Percentiles rank a stretch among this genome's conserved stretches.
These are phyloP conservation scores for Origma solitaria DNA, from an alignment of 2,113 vertebrate genomes.

Conservation along the genomic window DNA sequence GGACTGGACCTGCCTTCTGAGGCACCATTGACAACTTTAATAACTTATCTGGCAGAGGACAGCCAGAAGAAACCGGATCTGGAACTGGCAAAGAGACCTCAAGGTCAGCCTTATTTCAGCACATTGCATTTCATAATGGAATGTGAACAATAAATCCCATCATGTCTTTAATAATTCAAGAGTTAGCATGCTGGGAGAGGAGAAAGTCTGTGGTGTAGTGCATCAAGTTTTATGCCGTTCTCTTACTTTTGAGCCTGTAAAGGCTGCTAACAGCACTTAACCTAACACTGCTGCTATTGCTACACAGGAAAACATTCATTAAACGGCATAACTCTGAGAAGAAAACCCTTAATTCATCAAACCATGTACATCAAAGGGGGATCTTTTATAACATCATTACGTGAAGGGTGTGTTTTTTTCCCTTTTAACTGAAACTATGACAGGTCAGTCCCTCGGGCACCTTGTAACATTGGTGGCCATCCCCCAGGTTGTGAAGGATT, in stretches of 20 bases:
- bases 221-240: not conserved
- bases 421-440: not conserved
- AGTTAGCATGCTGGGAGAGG: not conserved
- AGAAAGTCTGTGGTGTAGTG: not conserved
- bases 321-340: not conserved
- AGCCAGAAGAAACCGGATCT: not conserved
- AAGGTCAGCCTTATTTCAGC: not conserved
- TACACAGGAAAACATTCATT: conserved; percentile 2
- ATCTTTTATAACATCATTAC: not conserved
- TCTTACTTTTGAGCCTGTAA: not conserved
- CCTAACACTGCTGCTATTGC: not conserved
- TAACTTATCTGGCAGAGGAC: not conserved
- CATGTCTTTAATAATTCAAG: not conserved
- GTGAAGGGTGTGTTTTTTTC: rapidly evolving
- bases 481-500: not conserved
- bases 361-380: not conserved
- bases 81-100: not conserved
- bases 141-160: not conserved
- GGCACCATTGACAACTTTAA: not conserved
- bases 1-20: not conserved
- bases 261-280: not conserved
- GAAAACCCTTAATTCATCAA: not conserved
- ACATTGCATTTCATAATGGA: not conserved
- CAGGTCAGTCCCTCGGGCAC: not conserved
- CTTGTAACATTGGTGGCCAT: not conserved